Evolutionary conservation across 2,113 vertebrate species (phyloP).

Genomic region (Thunnus thynnus): DNA sequence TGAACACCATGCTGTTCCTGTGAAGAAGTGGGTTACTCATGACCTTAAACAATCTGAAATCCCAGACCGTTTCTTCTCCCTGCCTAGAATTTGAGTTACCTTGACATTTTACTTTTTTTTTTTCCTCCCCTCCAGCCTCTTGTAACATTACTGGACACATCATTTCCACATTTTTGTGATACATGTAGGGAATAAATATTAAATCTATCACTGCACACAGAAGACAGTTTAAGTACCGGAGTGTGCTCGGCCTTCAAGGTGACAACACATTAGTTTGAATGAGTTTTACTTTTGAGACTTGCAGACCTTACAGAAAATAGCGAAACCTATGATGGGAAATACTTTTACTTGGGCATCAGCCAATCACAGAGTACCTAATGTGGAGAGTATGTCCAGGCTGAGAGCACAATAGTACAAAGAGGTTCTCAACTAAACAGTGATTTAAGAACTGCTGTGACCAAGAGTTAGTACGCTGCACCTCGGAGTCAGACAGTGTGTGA

Average conservation of each 20-base stretch:
- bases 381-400: background rate
- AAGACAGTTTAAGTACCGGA: slow-evolving; percentile 6
- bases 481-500: background rate
- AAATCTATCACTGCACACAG: slow-evolving; percentile 2
- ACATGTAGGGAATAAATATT: slow-evolving; percentile 14
- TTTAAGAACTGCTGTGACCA: background rate
- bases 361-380: background rate
- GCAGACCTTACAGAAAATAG: background rate
- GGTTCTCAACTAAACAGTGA: background rate
- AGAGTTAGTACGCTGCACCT: background rate
- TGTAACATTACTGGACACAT: slow-evolving; percentile 10
- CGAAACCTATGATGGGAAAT: too few relatives aligned
- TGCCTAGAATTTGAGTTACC: background rate
- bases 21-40: slow-evolving; percentile 32
- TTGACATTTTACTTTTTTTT: slow-evolving; percentile 33
- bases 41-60: slow-evolving; percentile 20
- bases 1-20: slow-evolving; percentile 47
- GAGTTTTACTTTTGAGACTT: slow-evolving; percentile 16
- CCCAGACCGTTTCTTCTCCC: background rate
- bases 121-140: slow-evolving; percentile 12
- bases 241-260: background rate
- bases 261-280: background rate
- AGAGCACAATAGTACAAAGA: background rate
- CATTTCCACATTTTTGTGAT: slow-evolving; percentile 26
- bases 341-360: background rate